Conservation (phyloP, 2,797 vertebrate species). For the Siniperca undulata region DNA sequence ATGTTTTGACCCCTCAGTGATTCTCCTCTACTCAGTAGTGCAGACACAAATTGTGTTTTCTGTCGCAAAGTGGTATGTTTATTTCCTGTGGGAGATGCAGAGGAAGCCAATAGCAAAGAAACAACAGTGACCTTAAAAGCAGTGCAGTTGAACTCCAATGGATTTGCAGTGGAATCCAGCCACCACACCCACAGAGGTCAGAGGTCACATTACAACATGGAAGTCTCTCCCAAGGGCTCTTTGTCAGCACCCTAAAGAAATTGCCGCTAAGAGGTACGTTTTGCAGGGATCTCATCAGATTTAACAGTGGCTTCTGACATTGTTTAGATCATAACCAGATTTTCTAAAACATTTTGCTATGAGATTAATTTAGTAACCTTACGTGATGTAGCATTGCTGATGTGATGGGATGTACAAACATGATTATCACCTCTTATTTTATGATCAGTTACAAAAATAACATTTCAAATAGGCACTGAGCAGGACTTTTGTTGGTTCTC, state of each 20-base stretch:
- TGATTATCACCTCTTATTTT: not conserved
- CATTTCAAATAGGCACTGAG: not conserved
- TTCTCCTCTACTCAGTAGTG: not conserved
- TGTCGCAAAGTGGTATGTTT: slow-evolving; percentile 39
- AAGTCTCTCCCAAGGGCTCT: too few relatives aligned
- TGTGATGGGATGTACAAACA: too few relatives aligned
- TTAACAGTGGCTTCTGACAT: too few relatives aligned
- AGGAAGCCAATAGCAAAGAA: slow-evolving; percentile 56
- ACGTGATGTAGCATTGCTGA: too few relatives aligned
- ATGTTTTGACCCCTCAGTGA: not conserved
- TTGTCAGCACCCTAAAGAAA: too few relatives aligned
- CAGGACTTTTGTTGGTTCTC: not conserved
- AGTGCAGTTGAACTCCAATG: slow-evolving; percentile 43
- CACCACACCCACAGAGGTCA: slow-evolving; percentile 46
- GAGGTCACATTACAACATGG: too few relatives aligned
- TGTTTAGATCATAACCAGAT: too few relatives aligned
- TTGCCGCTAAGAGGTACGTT: too few relatives aligned
- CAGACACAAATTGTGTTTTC: slow-evolving; percentile 26
- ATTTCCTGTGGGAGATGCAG: slow-evolving; percentile 59
- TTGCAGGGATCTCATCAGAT: too few relatives aligned
- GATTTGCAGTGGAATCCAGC: slow-evolving; percentile 62
- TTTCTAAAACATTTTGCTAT: too few relatives aligned
- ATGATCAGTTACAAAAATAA: not conserved
- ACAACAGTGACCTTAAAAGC: slow-evolving; percentile 61
- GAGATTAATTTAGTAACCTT: too few relatives aligned